Conservation (phyloP, 1,140 invertebrate genomes). For the Drosophila grimshawi region DNA sequence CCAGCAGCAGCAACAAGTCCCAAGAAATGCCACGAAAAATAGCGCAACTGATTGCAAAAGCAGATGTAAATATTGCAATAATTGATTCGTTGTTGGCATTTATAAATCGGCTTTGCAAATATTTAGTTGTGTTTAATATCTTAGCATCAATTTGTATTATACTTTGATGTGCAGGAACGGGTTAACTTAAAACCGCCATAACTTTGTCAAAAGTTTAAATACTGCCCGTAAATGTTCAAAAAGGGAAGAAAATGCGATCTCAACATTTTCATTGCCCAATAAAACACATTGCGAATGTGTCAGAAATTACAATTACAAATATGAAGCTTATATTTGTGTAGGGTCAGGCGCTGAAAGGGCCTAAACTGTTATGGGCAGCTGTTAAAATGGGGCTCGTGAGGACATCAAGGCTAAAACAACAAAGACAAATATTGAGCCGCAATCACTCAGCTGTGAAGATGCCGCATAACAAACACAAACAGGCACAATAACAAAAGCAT, state of each 20-base stretch:
- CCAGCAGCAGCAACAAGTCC: not conserved
- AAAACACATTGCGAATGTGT: slow-evolving; percentile 24
- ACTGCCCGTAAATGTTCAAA: too few relatives aligned
- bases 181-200: too few relatives aligned
- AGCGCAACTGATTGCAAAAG: not conserved
- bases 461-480: slow-evolving; percentile 69
- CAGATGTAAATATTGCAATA: not conserved
- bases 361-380: not conserved
- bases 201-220: too few relatives aligned
- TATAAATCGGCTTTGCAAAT: too few relatives aligned
- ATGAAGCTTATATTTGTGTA: not conserved
- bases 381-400: slow-evolving; percentile 7
- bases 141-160: too few relatives aligned
- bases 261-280: too few relatives aligned
- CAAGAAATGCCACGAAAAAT: too few relatives aligned
- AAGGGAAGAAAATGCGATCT: too few relatives aligned
- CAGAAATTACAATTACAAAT: slow-evolving; percentile 61
- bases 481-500: slow-evolving; percentile 28
- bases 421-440: slow-evolving; percentile 75
- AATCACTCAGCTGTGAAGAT: slow-evolving; percentile 79
- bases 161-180: too few relatives aligned
- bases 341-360: slow-evolving; percentile 7
- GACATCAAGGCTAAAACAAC: slow-evolving; percentile 31
- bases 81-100: not conserved
- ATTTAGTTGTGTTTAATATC: too few relatives aligned